phyloP scores from a whole-genome alignment of 1,140 invertebrate genomes.

The Aphidius ervi region DNA sequence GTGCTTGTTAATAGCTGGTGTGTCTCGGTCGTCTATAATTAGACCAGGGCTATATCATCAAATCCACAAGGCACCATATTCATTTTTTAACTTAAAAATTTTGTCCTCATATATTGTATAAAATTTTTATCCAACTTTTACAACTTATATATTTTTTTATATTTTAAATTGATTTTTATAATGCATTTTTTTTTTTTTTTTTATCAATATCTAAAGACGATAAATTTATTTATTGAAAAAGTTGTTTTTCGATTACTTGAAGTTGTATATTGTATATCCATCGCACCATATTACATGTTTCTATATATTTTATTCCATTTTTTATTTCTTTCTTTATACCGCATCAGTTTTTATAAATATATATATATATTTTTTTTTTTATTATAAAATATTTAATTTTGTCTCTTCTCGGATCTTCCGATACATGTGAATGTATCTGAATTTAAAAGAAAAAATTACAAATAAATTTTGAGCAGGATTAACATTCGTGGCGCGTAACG shows the following conservation, averaged over 20 bases:
- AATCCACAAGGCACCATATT: conserved; percentile 1
- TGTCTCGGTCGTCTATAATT: conserved; percentile 16
- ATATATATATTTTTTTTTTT: neutral
- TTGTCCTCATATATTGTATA: neutral
- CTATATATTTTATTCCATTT: neutral
- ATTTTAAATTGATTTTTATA: neutral
- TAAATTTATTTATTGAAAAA: no score
- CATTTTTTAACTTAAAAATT: neutral
- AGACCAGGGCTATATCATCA: conserved; percentile 14
- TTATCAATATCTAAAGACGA: no score
- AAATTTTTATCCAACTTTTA: neutral
- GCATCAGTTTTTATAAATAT: neutral
- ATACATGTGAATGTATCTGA: neutral
- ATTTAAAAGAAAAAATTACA: neutral
- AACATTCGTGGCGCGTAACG: conserved; percentile 22
- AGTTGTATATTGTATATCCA: no score
- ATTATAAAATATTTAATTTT: neutral
- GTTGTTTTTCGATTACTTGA: no score
- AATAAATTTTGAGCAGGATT: neutral
- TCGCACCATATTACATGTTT: no score
- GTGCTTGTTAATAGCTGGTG: neutral
- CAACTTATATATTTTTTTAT: neutral
- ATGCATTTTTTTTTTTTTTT: neutral
- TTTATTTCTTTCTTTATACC: neutral
- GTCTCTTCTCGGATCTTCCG: neutral